Evolutionary conservation across 2,888 invertebrate genomes (phyloP), one percentile per base, ranked within the genome.

Genomic region (Phyllotreta cruciferae): DNA sequence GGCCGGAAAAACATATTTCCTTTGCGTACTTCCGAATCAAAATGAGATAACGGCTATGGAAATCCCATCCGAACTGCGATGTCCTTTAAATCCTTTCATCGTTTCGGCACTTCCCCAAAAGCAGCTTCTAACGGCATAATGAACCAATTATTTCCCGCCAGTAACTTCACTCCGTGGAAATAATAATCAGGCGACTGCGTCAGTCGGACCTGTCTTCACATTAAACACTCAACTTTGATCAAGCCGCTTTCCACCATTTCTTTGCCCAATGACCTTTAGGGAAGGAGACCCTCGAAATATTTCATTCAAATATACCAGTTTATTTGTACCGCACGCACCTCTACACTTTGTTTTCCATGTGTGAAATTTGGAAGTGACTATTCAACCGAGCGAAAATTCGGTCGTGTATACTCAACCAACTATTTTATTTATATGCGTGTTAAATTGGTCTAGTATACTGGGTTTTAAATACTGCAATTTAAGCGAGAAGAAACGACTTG

Each of bases 1-100:
- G 24, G 24, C 24, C 24, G 24, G 24, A 24, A 24, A 24, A 24
- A 24, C 6, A 24, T n/a, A 41, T 55, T 39, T 42, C 14, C 41
- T 24, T 24, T 24, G 24, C 24, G 24, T 56, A 45, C 37, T 9
- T 6, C 7, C 6, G 14, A 55, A 42, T 42, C 42, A 34, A 24
- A 39, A 55, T 9, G 14, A 24, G 54, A 11, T 10, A 42, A 36
- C 24, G 39, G 11, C 24, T 35, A n/a, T 24, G 7, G 44, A 44
- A 56, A 56, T 56, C 56, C 56, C 36, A 36, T 39, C 56, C 36
- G 41, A 56, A 56, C 44, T 35, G 45, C 35, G 34, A 55, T 44
- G 34, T 55, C 55, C 55, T 55, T 55, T 55, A 41, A 42, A 41
- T 55, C 55, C 55, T 55, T 55, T 55, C 55, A 42, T 55, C 42